phyloP scores from a whole-genome alignment of 1,140 invertebrate species.

The Drosophila tristis region DNA sequence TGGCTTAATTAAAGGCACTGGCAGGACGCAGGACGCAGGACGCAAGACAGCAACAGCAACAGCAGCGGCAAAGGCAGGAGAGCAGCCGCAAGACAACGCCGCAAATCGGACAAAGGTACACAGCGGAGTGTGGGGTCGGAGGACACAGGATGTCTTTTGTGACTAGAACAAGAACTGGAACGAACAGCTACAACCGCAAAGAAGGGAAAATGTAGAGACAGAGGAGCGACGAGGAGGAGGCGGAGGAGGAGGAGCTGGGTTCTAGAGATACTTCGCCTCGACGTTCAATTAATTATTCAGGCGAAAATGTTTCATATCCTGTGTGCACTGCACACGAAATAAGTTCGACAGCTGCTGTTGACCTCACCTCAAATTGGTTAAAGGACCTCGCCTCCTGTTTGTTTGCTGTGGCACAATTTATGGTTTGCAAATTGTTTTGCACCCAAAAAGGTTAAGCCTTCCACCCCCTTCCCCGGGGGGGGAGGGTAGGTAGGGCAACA shows the following conservation, averaged over 20 bases:
- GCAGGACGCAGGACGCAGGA: not conserved
- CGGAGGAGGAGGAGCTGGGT: not conserved
- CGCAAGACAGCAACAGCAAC: slow-evolving; percentile 5
- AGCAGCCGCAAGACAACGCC: slow-evolving; percentile 39
- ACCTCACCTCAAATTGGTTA: slow-evolving; percentile 70
- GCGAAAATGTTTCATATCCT: slow-evolving; percentile 82
- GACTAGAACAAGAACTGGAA: not conserved
- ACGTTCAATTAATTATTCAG: slow-evolving; percentile 83
- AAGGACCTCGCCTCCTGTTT: slow-evolving; percentile 8
- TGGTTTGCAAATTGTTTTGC: slow-evolving; percentile 83
- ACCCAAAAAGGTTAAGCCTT: slow-evolving; percentile 69
- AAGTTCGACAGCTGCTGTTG: slow-evolving; percentile 81
- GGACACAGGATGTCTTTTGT: too few species aligned
- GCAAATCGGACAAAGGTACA: slow-evolving; percentile 20
- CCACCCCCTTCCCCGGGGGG: not conserved
- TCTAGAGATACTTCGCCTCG: slow-evolving; percentile 10
- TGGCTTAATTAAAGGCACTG: slow-evolving; percentile 67
- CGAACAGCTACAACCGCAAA: slow-evolving; percentile 53
- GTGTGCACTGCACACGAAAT: slow-evolving; percentile 64
- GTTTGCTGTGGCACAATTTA: slow-evolving; percentile 74
- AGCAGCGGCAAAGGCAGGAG: slow-evolving; percentile 10
- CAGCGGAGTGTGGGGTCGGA: not conserved
- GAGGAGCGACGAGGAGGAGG: slow-evolving; percentile 13
- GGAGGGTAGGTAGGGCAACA: not conserved
- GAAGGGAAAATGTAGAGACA: slow-evolving; percentile 58